A percentile compares a stretch with the other conserved stretches of the same genome.
phyloP scores from a whole-genome alignment of 2,797 vertebrate genomes.

The Enteromius radiatus region DNA sequence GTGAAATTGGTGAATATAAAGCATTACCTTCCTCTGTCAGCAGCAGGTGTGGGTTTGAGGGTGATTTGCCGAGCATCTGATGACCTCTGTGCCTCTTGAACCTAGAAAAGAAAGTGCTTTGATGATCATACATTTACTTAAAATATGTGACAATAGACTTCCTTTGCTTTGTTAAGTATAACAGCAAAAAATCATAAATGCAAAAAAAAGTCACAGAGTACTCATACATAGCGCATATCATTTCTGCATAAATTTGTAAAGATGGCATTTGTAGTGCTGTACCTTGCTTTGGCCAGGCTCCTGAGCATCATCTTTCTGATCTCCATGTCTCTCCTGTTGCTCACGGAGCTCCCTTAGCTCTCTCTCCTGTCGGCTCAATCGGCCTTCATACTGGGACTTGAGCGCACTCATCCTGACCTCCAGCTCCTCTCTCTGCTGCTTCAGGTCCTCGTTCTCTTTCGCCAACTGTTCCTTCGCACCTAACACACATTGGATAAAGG shows the following conservation, averaged over 20 bases:
- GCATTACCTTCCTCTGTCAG: conserved; percentile 93
- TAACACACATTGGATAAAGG: conserved; percentile 58
- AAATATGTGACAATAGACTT: too few relatives aligned
- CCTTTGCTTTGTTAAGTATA: too few relatives aligned
- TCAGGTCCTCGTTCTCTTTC: conserved; percentile 92
- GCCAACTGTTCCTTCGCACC: conserved; percentile 88
- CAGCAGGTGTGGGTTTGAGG: conserved; percentile 89
- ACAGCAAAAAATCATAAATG: neutral
- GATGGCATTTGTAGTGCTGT: neutral
- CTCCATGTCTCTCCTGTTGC: conserved; percentile 88
- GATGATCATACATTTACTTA: neutral
- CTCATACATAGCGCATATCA: neutral
- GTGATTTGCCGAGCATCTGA: conserved; percentile 87
- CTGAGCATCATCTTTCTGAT: conserved; percentile 85
- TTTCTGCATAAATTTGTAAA: neutral
- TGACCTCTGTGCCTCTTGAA: conserved; percentile 90
- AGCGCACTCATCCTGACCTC: conserved; percentile 94
- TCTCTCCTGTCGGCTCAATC: conserved; percentile 90
- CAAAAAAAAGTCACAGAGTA: neutral
- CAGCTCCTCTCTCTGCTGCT: conserved; percentile 91
- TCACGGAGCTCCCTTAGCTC: conserved; percentile 87
- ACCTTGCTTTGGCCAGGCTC: conserved; percentile 90
- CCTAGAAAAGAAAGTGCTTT: conserved; percentile 69
- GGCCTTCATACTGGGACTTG: conserved; percentile 94
- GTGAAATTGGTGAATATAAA: neutral